Base-by-base conservation (phyloP, 35 echinoderm and acorn worm species). In the Antedon bifida region DNA sequence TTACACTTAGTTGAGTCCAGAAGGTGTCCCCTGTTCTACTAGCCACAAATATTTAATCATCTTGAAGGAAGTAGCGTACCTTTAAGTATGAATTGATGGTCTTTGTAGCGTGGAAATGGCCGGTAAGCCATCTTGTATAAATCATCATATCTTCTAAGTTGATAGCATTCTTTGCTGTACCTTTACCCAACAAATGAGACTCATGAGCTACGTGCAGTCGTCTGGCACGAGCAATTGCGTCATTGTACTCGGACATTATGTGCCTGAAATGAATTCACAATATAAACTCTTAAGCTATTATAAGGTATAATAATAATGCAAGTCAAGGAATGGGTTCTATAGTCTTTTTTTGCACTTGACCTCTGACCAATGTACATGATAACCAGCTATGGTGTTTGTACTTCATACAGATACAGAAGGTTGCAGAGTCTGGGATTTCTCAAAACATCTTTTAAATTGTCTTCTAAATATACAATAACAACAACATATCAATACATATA, bases 211-310 rank as follows among this genome's bases (percentile, higher is more conserved):
- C 88, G 12, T 91, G 87, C 0, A 99, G 86, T 36, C 95, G 77
- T 14, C 83, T 76, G 14, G 95, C 90, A 39, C 94, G 86, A 8
- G 87, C 84, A 76, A 92, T 45, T 56, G 85, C 83, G 73, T 97
- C 94, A 84, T 81, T 90, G 83, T 97, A 97, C 83, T 97, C 94
- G 5, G 88, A 73, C 90, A 97, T 97, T 16, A 97, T 97, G 51
- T 81, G 35, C 32, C 94, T 97, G 32, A 34, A 79, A 85, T 26
- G 73, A 39, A 90, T 55, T 34, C 30, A 88, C 31, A 9, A 76
- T 32, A 76, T 76, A 9, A 33, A 33, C n/a, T n/a, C n/a, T n/a
- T n/a, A 13, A 76, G 10, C 8, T 28, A 29, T 76, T 10, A 10
- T 10, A 13, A 76, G 75, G 32, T 10, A 13, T 29, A 29, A 28